These are phyloP conservation scores for Marasmarcha lunaedactyla DNA, from an alignment of 2,888 invertebrate species.

Conservation along the genomic window DNA sequence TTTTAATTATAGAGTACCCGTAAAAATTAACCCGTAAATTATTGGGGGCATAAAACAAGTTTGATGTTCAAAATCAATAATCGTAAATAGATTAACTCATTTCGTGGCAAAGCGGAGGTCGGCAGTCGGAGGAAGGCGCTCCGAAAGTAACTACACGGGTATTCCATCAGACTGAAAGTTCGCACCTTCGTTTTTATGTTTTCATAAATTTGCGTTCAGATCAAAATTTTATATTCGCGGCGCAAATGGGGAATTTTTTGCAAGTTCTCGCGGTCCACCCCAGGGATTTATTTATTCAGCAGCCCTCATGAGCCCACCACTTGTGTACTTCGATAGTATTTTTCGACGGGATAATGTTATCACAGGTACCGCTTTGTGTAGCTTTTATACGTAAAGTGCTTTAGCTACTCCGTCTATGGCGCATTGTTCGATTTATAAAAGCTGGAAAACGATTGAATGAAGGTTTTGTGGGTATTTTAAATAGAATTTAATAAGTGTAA, in stretches of 20 bases:
- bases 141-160: slow-evolving; percentile 29
- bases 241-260: slow-evolving; percentile 42
- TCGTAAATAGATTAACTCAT: neutral
- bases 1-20: no score
- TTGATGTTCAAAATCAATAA: neutral
- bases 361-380: slow-evolving; percentile 23
- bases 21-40: no score
- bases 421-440: slow-evolving; percentile 4
- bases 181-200: slow-evolving; percentile 60
- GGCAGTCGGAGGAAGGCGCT: slow-evolving; percentile 18
- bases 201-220: slow-evolving; percentile 61
- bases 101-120: slow-evolving; percentile 11
- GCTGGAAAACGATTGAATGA: no score
- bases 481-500: no score
- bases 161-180: slow-evolving; percentile 41
- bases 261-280: slow-evolving; percentile 34
- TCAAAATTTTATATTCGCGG: slow-evolving; percentile 64
- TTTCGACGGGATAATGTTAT: slow-evolving; percentile 55
- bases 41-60: no score
- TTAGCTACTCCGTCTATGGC: slow-evolving; percentile 5
- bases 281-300: slow-evolving; percentile 41
- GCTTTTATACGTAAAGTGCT: slow-evolving; percentile 23
- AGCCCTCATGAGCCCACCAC: slow-evolving; percentile 45
- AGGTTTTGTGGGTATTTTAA: no score
- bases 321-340: slow-evolving; percentile 48